These are phyloP conservation scores for Rhagologus leucostigma DNA, from an alignment of 2,113 vertebrate species.

Conservation along the genomic window DNA sequence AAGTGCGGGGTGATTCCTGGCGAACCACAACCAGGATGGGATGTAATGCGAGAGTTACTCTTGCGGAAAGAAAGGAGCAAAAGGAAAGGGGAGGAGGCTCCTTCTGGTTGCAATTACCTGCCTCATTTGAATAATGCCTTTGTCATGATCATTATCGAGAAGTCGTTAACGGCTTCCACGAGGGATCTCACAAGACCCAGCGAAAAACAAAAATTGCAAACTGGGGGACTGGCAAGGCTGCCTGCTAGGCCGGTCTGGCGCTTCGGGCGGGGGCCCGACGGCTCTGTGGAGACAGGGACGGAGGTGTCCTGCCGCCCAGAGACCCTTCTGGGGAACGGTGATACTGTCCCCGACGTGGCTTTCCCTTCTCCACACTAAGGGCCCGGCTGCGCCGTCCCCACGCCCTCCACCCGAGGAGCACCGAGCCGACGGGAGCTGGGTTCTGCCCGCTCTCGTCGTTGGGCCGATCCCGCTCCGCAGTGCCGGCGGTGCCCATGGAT, in stretches of 20 bases:
- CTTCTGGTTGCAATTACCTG: conserved; percentile 78
- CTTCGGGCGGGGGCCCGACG: not conserved
- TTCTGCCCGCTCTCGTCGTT: not conserved
- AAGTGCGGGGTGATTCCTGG: not conserved
- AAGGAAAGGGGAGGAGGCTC: not conserved
- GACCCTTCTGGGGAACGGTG: not conserved
- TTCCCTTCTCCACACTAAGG: not conserved
- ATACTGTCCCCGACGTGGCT: not conserved
- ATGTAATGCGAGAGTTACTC: not conserved
- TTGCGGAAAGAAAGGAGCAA: not conserved
- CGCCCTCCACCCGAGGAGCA: not conserved
- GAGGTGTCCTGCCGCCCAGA: no score
- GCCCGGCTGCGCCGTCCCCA: not conserved
- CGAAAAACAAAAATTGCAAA: not conserved
- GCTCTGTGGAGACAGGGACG: not conserved
- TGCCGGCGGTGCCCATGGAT: not conserved
- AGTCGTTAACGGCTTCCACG: conserved; percentile 67
- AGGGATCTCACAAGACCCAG: conserved; percentile 51
- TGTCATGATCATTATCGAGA: conserved; percentile 70
- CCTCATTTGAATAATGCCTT: conserved; percentile 77
- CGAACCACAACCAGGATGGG: not conserved
- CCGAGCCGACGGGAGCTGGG: not conserved
- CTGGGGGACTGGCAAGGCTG: not conserved
- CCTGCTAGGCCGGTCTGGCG: not conserved
- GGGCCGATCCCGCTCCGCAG: not conserved